These are phyloP conservation scores for Cricetomys ansorgei DNA, from an alignment of 2,113 vertebrate species.

Conservation along the genomic window DNA sequence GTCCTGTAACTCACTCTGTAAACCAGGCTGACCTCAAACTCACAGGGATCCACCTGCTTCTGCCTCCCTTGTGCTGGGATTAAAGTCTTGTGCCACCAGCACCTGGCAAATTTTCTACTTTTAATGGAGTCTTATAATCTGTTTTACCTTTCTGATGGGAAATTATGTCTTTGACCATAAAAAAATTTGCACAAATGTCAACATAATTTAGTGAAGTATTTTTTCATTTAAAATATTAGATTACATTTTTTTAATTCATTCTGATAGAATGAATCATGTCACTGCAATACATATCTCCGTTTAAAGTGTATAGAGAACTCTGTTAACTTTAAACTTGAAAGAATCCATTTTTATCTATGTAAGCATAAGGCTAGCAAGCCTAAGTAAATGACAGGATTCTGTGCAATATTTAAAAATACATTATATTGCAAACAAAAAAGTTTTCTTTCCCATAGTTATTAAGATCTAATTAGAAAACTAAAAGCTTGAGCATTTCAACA, in stretches of 20 bases:
- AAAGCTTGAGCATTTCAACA: constrained; percentile 29
- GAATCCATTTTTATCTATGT: constrained; percentile 42
- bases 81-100: too few species aligned
- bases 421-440: constrained; percentile 57
- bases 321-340: constrained; percentile 48
- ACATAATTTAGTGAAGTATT: background rate
- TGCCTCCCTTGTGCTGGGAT: too few species aligned
- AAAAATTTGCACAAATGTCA: background rate
- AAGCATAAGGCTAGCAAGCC: constrained; percentile 9
- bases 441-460: constrained; percentile 47
- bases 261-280: background rate
- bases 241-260: background rate
- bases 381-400: constrained; percentile 51
- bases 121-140: background rate
- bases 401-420: constrained; percentile 63
- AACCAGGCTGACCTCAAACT: too few species aligned
- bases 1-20: too few species aligned
- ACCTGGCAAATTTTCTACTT: background rate
- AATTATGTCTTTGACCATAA: background rate
- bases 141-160: background rate
- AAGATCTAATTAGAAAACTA: constrained; percentile 71
- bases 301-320: constrained; percentile 11
- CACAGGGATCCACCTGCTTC: too few species aligned
- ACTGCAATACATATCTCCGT: background rate
- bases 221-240: background rate